These are phyloP conservation scores for Bursaphelenchus mucronatus DNA, from an alignment of 1,140 invertebrate species.

Conservation along the genomic window DNA sequence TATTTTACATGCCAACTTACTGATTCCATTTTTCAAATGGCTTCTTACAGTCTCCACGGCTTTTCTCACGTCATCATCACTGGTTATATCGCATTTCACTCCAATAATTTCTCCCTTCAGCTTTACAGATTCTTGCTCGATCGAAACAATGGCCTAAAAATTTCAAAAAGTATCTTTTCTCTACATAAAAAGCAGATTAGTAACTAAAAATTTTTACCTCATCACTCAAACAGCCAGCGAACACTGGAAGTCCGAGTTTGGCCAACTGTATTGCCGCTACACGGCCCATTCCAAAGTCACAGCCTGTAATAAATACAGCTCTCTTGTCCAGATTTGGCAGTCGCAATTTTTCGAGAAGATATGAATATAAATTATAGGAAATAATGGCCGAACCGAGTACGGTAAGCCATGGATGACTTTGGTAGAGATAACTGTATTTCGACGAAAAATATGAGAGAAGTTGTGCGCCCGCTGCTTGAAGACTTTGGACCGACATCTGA, in stretches of 20 bases:
- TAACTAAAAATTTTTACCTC: conserved; percentile 21
- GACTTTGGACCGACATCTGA: too few species aligned
- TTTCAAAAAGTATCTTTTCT: too few species aligned
- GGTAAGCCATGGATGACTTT: too few species aligned
- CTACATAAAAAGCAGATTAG: neutral
- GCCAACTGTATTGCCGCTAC: conserved; percentile 38
- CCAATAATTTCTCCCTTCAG: conserved; percentile 18
- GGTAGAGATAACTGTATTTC: too few species aligned
- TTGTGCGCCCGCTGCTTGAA: too few species aligned
- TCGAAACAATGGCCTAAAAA: conserved; percentile 21
- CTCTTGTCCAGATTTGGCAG: conserved; percentile 14
- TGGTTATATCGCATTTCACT: conserved; percentile 36
- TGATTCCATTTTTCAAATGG: conserved; percentile 18
- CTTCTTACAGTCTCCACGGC: conserved; percentile 28
- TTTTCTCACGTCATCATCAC: conserved; percentile 35
- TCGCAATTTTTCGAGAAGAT: neutral
- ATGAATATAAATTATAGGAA: too few species aligned
- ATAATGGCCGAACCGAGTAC: too few species aligned
- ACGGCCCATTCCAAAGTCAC: conserved; percentile 40
- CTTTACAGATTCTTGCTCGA: conserved; percentile 28
- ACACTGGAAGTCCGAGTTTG: conserved; percentile 32
- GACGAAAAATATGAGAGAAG: too few species aligned
- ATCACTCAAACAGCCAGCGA: conserved; percentile 40
- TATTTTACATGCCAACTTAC: conserved; percentile 9
- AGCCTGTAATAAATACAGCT: conserved; percentile 46